Conservation (phyloP, 2,888 invertebrate genomes). For the Stenotaenia linearis region DNA sequence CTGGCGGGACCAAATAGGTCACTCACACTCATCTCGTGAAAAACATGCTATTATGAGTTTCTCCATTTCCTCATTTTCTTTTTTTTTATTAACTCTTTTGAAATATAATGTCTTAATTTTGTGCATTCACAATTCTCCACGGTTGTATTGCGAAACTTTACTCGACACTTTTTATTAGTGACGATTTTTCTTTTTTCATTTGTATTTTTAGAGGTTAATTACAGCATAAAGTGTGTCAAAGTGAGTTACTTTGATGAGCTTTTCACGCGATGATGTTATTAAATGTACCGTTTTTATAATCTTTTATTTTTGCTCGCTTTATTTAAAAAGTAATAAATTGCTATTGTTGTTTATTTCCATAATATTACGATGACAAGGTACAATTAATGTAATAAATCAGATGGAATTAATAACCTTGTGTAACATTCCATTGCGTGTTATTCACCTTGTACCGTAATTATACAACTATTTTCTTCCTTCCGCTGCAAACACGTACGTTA, state of each 20-base stretch:
- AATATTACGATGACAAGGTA: background rate
- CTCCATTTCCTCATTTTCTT: constrained; percentile 2
- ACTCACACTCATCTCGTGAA: constrained; percentile 17
- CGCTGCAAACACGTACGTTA: background rate
- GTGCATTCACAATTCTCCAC: background rate
- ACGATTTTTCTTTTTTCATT: background rate
- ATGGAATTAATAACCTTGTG: background rate
- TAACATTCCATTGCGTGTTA: constrained; percentile 17
- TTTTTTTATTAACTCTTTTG: background rate
- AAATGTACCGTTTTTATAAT: background rate
- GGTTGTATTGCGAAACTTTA: background rate
- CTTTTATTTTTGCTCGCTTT: background rate
- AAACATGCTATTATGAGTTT: constrained; percentile 20
- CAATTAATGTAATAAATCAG: constrained; percentile 7
- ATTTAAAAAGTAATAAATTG: background rate
- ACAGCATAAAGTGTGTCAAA: constrained; percentile 12
- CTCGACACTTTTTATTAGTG: background rate
- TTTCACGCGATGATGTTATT: too few species aligned
- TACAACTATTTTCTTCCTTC: constrained; percentile 15
- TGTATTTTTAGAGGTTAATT: constrained; percentile 3
- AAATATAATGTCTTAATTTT: background rate
- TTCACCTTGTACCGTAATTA: constrained; percentile 16
- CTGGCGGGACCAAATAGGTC: constrained; percentile 24
- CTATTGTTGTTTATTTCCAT: background rate
- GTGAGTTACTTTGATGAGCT: constrained; percentile 6